Evolutionary conservation across 2,888 invertebrate genomes (phyloP), one percentile per base, ranked within the genome.

Genomic region (Drosophila paramelanica): DNA sequence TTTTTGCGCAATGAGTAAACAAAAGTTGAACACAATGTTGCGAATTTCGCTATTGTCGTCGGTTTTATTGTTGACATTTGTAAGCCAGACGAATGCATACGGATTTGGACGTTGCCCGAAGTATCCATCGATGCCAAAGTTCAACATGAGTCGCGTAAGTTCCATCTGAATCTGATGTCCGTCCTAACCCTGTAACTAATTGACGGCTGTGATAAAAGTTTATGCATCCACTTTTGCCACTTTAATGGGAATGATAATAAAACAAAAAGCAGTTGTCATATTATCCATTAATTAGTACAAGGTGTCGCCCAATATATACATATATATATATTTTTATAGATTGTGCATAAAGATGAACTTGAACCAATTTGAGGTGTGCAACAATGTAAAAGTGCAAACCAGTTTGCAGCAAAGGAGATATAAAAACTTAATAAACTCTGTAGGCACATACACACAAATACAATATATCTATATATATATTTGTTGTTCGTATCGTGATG

Each of bases 71-170:
- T 41, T 85, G 45, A 65, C 67, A 45, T 56, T 74, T n/a, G 67
- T 64, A 31, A 64, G 27, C 2, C 62, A 81, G 57, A 55, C 72
- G 8, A 41, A 55, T 38, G 89, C 89, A 49, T 91, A 91, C 79
- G 95, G 95, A 46, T 92, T 96, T 43, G 96, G 96, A 70, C 94
- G 93, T 86, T 96, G 96, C 84, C 96, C 96, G 5, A 94, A 94
- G 75, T 94, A 95, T 90, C 94, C 94, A 52, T 93, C 94, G 79
- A 93, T 95, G 91, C 94, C 94, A 39, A 93, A 94, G 91, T 95
- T 95, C 85, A 94, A 95, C 85, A 93, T 95, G 74, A 93, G 93
- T 69, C 93, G 93, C 93, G 96, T 96, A 91, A 94, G 94, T 93
- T 56, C 36, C 47, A 41, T 41, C 14, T 14, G 13, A 38, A 41